Conservation (phyloP, 2,888 invertebrate species). For the Metopia argyrocephala region DNA sequence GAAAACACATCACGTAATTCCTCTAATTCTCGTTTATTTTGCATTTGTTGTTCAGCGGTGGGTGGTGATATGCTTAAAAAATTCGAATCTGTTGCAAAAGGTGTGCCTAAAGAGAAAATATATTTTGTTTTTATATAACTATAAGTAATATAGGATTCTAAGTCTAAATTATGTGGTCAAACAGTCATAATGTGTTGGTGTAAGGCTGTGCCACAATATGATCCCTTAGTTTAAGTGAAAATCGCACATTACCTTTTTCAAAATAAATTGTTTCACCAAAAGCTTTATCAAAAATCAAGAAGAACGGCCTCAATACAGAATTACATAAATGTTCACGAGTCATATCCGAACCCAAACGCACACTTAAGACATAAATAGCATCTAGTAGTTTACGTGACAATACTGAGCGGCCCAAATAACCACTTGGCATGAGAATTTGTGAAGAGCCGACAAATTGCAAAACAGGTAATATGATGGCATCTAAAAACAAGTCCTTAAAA, state of each 20-base stretch:
- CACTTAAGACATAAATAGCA: constrained; percentile 88
- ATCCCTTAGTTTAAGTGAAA: too few species aligned
- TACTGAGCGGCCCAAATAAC: constrained; percentile 85
- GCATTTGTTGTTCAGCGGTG: constrained; percentile 60
- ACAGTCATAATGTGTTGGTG: too few species aligned
- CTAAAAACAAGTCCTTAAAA: constrained; percentile 88
- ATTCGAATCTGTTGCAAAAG: constrained; percentile 63
- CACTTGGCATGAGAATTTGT: constrained; percentile 89
- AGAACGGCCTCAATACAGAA: constrained; percentile 86
- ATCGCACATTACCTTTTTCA: constrained; percentile 15
- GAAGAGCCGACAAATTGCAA: constrained; percentile 89
- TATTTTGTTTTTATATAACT: background rate
- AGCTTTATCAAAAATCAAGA: constrained; percentile 88
- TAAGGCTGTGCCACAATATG: too few species aligned
- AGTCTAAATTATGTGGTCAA: too few species aligned
- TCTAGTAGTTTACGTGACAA: constrained; percentile 90
- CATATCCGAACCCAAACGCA: constrained; percentile 88
- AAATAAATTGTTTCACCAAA: constrained; percentile 75
- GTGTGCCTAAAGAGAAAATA: background rate
- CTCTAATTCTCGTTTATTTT: constrained; percentile 81
- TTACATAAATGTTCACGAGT: constrained; percentile 86
- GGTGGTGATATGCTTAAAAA: constrained; percentile 69
- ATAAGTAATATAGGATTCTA: background rate
- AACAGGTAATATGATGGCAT: constrained; percentile 89
- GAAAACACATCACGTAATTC: constrained; percentile 91